A percentile compares a stretch with the other conserved stretches of the same genome.
phyloP scores from a whole-genome alignment of 2,113 vertebrate species.

The Microtus montanus region DNA sequence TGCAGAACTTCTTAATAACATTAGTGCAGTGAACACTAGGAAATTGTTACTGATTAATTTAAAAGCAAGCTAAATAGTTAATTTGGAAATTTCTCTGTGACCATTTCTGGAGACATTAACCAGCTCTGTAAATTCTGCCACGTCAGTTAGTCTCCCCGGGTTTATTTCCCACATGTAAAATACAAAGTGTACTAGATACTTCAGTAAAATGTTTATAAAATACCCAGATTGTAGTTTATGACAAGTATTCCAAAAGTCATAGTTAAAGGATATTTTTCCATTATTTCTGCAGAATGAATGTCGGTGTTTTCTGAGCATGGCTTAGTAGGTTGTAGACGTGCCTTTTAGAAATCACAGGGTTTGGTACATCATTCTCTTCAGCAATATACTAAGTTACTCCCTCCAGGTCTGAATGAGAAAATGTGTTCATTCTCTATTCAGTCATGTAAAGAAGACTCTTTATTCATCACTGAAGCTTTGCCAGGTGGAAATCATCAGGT shows the following conservation, averaged over 20 bases:
- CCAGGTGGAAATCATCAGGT: background rate
- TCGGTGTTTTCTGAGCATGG: background rate
- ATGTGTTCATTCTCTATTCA: background rate
- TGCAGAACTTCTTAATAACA: background rate
- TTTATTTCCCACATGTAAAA: background rate
- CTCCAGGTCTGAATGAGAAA: background rate
- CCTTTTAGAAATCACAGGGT: background rate
- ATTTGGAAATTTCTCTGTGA: background rate
- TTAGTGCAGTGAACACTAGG: background rate
- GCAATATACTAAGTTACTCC: background rate
- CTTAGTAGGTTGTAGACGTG: background rate
- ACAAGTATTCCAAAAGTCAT: background rate
- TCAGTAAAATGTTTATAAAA: background rate
- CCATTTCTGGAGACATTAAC: background rate
- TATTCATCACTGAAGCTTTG: background rate
- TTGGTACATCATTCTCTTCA: background rate
- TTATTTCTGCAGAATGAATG: background rate
- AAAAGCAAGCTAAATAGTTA: background rate
- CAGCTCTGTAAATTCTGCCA: background rate
- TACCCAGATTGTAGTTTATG: background rate
- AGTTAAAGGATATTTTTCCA: background rate
- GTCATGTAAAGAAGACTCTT: background rate
- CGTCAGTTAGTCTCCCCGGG: background rate
- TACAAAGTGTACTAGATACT: accelerated
- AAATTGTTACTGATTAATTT: background rate